These are phyloP conservation scores for Drosophila antonietae DNA, from an alignment of 2,888 invertebrate genomes.

Conservation along the genomic window DNA sequence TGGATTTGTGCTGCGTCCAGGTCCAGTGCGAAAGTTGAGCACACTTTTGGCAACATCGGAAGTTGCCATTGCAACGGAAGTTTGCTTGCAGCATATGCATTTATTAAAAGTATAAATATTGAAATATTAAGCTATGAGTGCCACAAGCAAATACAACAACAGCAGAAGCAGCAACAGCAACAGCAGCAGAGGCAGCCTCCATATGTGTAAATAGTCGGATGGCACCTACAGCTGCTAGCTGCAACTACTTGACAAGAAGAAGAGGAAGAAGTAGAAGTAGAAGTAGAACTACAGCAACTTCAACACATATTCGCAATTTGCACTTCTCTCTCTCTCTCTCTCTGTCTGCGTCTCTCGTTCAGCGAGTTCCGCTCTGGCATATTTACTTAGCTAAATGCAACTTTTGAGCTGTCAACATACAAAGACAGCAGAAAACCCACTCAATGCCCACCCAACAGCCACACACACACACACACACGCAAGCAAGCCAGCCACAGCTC, in stretches of 20 bases:
- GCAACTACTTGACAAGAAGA: slow-evolving; percentile 12
- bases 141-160: slow-evolving; percentile 67
- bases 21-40: slow-evolving; percentile 44
- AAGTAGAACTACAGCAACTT: slow-evolving; percentile 6
- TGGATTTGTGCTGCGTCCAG: slow-evolving; percentile 22
- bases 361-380: slow-evolving; percentile 30
- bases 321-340: slow-evolving; percentile 26
- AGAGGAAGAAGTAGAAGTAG: slow-evolving; percentile 10
- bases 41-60: slow-evolving; percentile 54
- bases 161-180: neutral
- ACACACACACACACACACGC: neutral
- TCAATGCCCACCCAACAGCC: slow-evolving; percentile 1
- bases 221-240: slow-evolving; percentile 24
- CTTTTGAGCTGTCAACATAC: slow-evolving; percentile 76
- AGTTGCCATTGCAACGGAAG: slow-evolving; percentile 66
- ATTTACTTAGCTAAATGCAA: slow-evolving; percentile 80
- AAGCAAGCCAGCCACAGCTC: neutral
- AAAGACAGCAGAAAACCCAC: slow-evolving; percentile 25
- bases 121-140: slow-evolving; percentile 78
- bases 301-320: slow-evolving; percentile 46
- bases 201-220: slow-evolving; percentile 45
- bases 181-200: neutral
- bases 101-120: slow-evolving; percentile 79
- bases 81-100: slow-evolving; percentile 76
- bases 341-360: neutral